phyloP scores from a whole-genome alignment of 2,888 invertebrate genomes.

The Thymelicus acteon region DNA sequence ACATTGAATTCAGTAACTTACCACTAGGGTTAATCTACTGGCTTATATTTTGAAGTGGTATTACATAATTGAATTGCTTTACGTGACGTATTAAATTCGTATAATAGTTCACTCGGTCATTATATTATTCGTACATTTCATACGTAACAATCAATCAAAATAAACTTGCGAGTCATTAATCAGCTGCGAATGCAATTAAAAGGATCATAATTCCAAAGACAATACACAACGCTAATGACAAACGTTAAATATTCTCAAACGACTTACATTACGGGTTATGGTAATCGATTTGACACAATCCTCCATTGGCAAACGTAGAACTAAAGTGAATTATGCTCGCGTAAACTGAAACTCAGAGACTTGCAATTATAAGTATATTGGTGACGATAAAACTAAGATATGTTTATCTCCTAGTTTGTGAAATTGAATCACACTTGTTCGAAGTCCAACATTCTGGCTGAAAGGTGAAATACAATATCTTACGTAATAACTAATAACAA shows the following conservation, averaged over 20 bases:
- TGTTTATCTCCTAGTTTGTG: slow-evolving; percentile 2
- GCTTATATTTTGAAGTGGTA: neutral
- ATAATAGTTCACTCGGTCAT: neutral
- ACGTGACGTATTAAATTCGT: neutral
- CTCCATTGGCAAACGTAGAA: slow-evolving; percentile 54
- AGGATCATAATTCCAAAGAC: slow-evolving; percentile 15
- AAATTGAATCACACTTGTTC: neutral
- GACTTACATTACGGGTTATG: slow-evolving; percentile 60
- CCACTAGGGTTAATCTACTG: neutral
- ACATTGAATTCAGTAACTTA: slow-evolving; percentile 21
- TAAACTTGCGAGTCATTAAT: slow-evolving; percentile 2
- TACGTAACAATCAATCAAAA: neutral
- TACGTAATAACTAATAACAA: neutral
- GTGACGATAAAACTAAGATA: slow-evolving; percentile 23
- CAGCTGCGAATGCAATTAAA: slow-evolving; percentile 6
- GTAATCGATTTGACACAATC: slow-evolving; percentile 56
- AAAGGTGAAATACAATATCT: neutral
- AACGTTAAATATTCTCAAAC: slow-evolving; percentile 29
- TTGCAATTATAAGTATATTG: slow-evolving; percentile 42
- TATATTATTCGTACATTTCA: neutral
- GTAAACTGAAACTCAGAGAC: slow-evolving; percentile 42
- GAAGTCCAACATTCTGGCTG: neutral
- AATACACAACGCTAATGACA: slow-evolving; percentile 12
- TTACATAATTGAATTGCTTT: neutral
- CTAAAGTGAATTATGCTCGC: slow-evolving; percentile 51